These are phyloP conservation scores for Tapirus terrestris DNA, from an alignment of 2,113 vertebrate genomes.

Conservation along the genomic window DNA sequence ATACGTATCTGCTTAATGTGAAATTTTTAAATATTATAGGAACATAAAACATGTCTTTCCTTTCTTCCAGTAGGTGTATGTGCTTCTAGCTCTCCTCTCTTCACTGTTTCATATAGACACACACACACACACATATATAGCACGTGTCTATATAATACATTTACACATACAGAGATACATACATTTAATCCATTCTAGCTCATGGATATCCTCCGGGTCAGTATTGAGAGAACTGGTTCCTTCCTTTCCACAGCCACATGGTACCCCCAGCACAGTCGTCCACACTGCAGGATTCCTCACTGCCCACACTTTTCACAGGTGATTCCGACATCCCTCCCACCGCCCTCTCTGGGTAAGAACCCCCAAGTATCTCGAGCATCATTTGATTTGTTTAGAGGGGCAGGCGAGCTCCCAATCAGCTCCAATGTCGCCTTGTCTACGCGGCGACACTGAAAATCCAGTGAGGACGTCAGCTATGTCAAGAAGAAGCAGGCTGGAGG, in stretches of 20 bases:
- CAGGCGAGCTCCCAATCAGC: background rate
- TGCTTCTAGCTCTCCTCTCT: background rate
- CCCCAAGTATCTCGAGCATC: no score
- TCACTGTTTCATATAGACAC: background rate
- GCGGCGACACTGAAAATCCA: background rate
- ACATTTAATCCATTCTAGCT: background rate
- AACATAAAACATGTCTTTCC: background rate
- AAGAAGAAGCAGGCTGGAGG: background rate
- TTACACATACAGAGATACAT: background rate
- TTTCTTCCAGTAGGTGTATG: background rate
- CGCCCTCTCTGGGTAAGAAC: background rate
- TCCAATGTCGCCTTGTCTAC: background rate
- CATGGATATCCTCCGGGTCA: background rate
- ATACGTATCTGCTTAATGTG: no score
- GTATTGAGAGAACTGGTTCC: background rate
- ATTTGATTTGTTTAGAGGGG: background rate
- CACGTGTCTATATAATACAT: background rate
- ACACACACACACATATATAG: no score
- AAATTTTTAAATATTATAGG: background rate
- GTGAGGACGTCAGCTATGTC: background rate
- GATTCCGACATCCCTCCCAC: background rate
- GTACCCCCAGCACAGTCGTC: rapidly evolving
- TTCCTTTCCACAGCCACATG: background rate
- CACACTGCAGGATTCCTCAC: background rate
- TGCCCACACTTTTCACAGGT: background rate